Conservation (phyloP, 2,797 vertebrate genomes). For the Intellagama lesueurii region DNA sequence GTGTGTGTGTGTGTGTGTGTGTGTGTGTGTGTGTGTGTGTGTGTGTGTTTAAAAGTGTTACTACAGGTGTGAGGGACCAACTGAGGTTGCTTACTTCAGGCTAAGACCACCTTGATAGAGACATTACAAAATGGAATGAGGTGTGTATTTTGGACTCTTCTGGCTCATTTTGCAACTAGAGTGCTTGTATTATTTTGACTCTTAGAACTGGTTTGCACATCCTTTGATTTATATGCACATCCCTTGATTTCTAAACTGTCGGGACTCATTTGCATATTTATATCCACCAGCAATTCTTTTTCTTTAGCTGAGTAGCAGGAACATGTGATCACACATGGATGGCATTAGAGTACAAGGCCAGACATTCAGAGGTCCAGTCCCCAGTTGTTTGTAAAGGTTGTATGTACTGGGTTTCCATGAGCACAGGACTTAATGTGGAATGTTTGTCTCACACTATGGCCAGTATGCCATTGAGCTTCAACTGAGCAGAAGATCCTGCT, state of each 20-base stretch:
- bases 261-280: background rate
- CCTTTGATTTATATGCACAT: background rate
- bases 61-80: too few relatives aligned
- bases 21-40: too few relatives aligned
- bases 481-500: too few relatives aligned
- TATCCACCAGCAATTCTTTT: background rate
- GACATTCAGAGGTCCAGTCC: too few relatives aligned
- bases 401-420: background rate
- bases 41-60: too few relatives aligned
- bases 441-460: background rate
- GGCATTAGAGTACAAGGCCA: background rate
- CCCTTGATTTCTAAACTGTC: background rate
- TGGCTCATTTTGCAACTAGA: background rate
- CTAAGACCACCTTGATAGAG: too few relatives aligned
- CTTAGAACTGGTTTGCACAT: background rate
- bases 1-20: too few relatives aligned
- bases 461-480: too few relatives aligned
- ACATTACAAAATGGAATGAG: too few relatives aligned
- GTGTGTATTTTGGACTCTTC: too few relatives aligned
- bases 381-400: background rate
- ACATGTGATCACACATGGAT: background rate
- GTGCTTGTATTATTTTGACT: background rate
- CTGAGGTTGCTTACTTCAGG: too few relatives aligned
- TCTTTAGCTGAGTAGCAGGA: background rate
- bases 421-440: background rate